Evolutionary conservation across 2,888 invertebrate species (phyloP), one percentile per base, ranked within the genome.

Genomic region (Eilema sororculum): DNA sequence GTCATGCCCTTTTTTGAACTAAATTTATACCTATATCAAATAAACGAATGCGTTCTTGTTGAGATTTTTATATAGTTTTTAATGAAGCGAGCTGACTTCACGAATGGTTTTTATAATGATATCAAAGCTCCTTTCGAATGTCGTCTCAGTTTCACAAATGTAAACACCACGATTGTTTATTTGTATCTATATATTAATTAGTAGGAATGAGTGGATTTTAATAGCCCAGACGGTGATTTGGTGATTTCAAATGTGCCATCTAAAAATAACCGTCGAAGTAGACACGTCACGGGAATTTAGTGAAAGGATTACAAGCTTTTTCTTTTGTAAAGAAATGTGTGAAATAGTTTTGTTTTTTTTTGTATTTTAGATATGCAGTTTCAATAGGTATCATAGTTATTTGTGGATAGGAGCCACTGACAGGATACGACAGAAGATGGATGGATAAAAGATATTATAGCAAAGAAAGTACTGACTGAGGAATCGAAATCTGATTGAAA

Each of bases 201-300:
- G n/a, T 28, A 33, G 56, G 16, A 58, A 22, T 59, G 63, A 67
- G 58, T 46, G 37, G 63, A 58, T 65, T 65, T 56, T 67, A 63
- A 66, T 67, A 67, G 66, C 41, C 41, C 30, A 13, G 16, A 56
- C 62, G 20, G 20, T 57, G 63, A 46, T 61, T 52, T 33, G 20
- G 20, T 57, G 63, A 46, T 61, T 52, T 33, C 33, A 66, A 33
- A 63, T 52, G 20, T 24, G 5, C n/a, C 30, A 46, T 30, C 67
- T 67, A 67, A 63, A 71, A 63, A 71, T 67, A 71, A 33, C 16
- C 24, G 20, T n/a, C 24, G 10, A 10, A 22, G 16, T 62, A 37
- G 20, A 63, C 57, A 70, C 41, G 70, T 63, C 62, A 67, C 25
- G 12, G 63, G 70, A 62, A 67, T 71, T 58, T 41, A 41, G 22